Evolutionary conservation across 1,140 invertebrate genomes (phyloP).

Genomic region (Limonius californicus): DNA sequence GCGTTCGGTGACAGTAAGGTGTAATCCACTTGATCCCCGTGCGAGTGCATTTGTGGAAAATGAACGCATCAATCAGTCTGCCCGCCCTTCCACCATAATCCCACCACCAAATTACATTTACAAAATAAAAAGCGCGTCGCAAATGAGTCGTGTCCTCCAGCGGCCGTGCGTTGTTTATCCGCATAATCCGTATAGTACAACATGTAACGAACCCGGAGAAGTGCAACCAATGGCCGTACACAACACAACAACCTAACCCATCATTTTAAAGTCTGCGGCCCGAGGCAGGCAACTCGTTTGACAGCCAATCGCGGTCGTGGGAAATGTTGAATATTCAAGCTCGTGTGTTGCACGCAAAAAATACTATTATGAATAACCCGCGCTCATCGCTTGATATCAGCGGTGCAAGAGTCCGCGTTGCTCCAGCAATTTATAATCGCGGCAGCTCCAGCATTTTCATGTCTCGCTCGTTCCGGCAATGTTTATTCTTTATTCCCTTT

Average conservation of each 20-base stretch:
- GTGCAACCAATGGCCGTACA: conserved; percentile 19
- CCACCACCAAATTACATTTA: not conserved
- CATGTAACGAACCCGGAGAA: conserved; percentile 14
- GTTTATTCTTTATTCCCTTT: conserved; percentile 29
- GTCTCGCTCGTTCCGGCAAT: conserved; percentile 30
- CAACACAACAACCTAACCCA: conserved; percentile 11
- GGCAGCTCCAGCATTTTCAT: conserved; percentile 34
- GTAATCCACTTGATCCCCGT: not conserved
- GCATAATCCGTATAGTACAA: not conserved
- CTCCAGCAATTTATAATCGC: conserved; percentile 22
- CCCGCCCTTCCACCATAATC: not conserved
- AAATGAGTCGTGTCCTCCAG: conserved; percentile 1
- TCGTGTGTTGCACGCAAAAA: conserved; percentile 16
- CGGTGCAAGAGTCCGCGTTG: conserved; percentile 9
- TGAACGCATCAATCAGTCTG: not conserved
- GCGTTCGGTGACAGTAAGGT: not conserved
- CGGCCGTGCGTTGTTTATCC: not conserved
- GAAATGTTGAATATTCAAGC: conserved; percentile 22
- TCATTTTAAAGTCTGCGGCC: conserved; percentile 15
- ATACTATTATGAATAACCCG: conserved; percentile 11
- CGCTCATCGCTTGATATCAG: conserved; percentile 1
- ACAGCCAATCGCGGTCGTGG: conserved; percentile 23
- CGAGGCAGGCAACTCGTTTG: conserved; percentile 17
- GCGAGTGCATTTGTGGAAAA: not conserved
- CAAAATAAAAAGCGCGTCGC: not conserved